Evolutionary conservation across 2,113 vertebrate genomes (phyloP).

Genomic region (Carassius carassius): DNA sequence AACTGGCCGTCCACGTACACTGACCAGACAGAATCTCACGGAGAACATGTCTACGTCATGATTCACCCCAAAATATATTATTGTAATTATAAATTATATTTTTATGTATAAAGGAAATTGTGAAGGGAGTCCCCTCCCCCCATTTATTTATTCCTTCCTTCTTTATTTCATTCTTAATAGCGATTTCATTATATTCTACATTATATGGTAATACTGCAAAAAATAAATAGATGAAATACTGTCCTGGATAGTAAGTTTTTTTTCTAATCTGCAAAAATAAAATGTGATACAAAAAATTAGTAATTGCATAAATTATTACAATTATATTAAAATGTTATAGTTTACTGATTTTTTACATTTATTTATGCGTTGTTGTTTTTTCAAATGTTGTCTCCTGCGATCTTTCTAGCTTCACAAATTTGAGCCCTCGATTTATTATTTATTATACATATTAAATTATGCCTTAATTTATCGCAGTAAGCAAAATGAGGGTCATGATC

Average conservation of each 20-base stretch:
- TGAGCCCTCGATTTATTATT: not conserved
- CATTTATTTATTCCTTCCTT: too few species aligned
- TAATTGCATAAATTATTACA: not conserved
- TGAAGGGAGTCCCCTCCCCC: too few species aligned
- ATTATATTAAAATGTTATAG: not conserved
- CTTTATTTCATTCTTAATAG: not conserved
- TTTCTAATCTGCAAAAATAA: not conserved
- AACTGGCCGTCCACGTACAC: not conserved
- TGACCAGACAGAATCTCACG: not conserved
- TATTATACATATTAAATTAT: not conserved
- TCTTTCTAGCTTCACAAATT: not conserved
- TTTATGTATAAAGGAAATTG: not conserved
- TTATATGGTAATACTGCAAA: not conserved
- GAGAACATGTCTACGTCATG: not conserved
- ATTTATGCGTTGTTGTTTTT: too few species aligned
- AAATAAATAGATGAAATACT: not conserved
- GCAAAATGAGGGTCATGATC: not conserved
- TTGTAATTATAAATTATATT: not conserved
- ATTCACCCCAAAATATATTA: not conserved
- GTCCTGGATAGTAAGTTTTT: not conserved
- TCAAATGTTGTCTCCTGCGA: too few species aligned
- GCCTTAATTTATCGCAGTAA: not conserved
- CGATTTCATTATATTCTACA: not conserved
- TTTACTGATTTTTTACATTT: not conserved
- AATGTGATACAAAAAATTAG: not conserved